Base-by-base conservation (phyloP, 2,888 invertebrate genomes). In the Dugesia japonica region DNA sequence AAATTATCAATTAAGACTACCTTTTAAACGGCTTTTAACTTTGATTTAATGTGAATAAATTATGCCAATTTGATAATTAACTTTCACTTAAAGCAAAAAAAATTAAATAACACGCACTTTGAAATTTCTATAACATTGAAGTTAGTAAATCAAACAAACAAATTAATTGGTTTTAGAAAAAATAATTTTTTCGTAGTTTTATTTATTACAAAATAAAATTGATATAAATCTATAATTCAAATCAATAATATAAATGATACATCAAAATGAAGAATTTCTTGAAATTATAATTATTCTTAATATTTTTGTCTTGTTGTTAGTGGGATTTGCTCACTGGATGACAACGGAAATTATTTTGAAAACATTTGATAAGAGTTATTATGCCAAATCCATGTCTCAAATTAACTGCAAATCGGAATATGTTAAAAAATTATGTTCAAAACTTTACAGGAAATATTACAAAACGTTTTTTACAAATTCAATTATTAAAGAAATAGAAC, bases 331-430 rank as follows among this genome's bases (percentile, higher is more conserved):
- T 13, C 56, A 56, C 17, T 56, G 56, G 56, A 56, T 56, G 56
- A 56, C 56, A 56, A 56, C 56, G 56, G 56, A 56, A 56, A 56
- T 56, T 23, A 56, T 56, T n/a, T 23, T 56, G 7, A 56, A 56
- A 56, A 7, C 56, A n/a, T n/a, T 56, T 4, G 23, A 23, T 4
- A 56, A n/a, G 9, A 56, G 56, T n/a, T 23, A 23, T 23, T 56
- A 56, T 56, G 56, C 56, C 20, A n/a, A 56, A 20, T 56, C 56
- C 1, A 4, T 56, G 7, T n/a, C 23, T 13, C 4, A 9, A n/a
- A 23, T 20, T 23, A n/a, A 56, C 56, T 9, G n/a, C 7, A 56
- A 56, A 23, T 20, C 23, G 17, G n/a, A 4, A 23, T 56, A 20
- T 56, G 4, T 56, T 4, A 56, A 56, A 56, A 20, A n/a, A 23